Evolutionary conservation across 2,113 vertebrate species (phyloP).

Genomic region (Crotalus helleri): DNA sequence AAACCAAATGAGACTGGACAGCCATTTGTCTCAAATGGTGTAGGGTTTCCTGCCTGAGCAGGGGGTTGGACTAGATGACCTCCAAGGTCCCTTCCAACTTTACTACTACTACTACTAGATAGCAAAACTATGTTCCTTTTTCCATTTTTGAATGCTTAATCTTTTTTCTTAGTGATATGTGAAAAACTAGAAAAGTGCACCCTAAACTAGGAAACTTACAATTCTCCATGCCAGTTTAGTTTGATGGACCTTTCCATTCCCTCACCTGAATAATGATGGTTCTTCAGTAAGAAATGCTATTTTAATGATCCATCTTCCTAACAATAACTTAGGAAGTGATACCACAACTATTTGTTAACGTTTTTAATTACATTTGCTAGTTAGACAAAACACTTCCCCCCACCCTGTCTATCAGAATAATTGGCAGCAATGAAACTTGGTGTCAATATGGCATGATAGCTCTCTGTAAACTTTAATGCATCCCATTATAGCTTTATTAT

Average conservation of each 20-base stretch:
- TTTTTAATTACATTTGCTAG: not conserved
- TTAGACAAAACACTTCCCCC: not conserved
- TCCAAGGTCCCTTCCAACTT: too few relatives aligned
- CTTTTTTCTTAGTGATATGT: not conserved
- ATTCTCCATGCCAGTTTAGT: not conserved
- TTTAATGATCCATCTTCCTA: not conserved
- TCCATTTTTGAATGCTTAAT: not conserved
- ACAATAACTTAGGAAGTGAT: not conserved
- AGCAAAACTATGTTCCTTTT: not conserved
- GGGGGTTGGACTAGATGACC: too few relatives aligned
- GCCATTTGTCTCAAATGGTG: too few relatives aligned
- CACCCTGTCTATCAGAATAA: not conserved
- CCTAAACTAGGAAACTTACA: not conserved
- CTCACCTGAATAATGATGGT: not conserved
- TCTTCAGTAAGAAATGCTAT: not conserved
- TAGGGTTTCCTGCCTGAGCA: too few relatives aligned
- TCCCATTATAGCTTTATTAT: slow-evolving; percentile 1
- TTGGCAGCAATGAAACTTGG: slow-evolving; percentile 2
- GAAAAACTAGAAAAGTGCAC: not conserved
- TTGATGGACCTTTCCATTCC: not conserved
- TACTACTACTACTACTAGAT: too few relatives aligned
- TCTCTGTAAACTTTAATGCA: slow-evolving; percentile 6
- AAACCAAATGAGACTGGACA: not conserved
- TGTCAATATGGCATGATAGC: not conserved
- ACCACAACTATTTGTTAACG: not conserved